Conservation (phyloP, 2,888 invertebrate genomes). For the Dryocosmus kuriphilus region DNA sequence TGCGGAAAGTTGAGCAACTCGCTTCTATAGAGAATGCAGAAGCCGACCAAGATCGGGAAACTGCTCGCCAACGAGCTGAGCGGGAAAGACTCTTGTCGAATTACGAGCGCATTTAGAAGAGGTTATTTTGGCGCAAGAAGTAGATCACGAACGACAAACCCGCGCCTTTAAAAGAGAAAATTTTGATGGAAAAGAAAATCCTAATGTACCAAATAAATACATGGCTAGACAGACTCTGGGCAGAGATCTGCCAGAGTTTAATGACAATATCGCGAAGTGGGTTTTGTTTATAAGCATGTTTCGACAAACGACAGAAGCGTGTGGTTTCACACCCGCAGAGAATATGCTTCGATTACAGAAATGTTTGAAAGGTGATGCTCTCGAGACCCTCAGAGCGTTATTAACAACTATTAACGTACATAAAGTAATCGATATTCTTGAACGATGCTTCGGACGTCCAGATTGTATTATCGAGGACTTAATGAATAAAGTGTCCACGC, state of each 20-base stretch:
- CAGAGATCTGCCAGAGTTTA: neutral
- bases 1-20: too few relatives aligned
- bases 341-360: too few relatives aligned
- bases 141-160: too few relatives aligned
- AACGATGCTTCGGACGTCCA: neutral
- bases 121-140: too few relatives aligned
- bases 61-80: too few relatives aligned
- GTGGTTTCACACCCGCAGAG: neutral
- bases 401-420: neutral
- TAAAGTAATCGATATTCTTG: neutral
- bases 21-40: too few relatives aligned
- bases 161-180: too few relatives aligned
- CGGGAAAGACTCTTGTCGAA: too few relatives aligned
- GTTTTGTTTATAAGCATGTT: neutral
- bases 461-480: neutral
- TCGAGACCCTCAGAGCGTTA: neutral
- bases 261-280: neutral
- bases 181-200: too few relatives aligned
- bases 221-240: neutral
- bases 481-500: neutral
- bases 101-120: too few relatives aligned
- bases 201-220: too few relatives aligned
- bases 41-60: too few relatives aligned
- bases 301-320: neutral
- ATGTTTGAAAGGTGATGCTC: neutral